Base-by-base conservation (phyloP, 2,797 vertebrate genomes). In the Stomatorhinus walkeri region DNA sequence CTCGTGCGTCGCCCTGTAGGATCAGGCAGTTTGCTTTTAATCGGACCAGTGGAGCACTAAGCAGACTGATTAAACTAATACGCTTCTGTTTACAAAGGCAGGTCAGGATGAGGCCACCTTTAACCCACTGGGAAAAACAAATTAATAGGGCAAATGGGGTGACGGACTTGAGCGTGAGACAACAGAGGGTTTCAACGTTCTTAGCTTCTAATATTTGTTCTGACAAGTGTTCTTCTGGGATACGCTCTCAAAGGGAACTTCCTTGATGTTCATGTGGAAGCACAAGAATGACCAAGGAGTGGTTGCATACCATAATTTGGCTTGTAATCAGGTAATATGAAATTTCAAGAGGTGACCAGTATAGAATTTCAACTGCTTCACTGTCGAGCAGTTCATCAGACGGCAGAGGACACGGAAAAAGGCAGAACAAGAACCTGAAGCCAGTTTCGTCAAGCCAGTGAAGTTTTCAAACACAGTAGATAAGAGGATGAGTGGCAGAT, bases 11-110 rank as follows among this genome's bases (percentile, higher is more conserved):
- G 54, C 76, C 88, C 81, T 46, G 48, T 36, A 52, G 19, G n/a
- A 52, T 79, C 68, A 87, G 48, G 59, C 61, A 12, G 36, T 72
- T 56, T 87, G 40, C 14, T 87, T 89, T 89, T 87, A 87, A 56
- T 72, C 51, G 40, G 51, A 79, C 61, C 68, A 87, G 49, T 36
- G 85, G 59, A 46, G 81, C 46, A 86, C 48, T 48, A 51, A 86
- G n/a, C 24, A 16, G 56, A 51, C 48, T 86, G 61, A 79, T 79
- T 79, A 87, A 87, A 87, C 52, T 79, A 89, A 81, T 89, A 61
- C 85, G 76, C 49, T 89, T 89, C 48, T 87, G 85, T 89, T 89
- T 89, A 87, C 51, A 87, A 52, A 76, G 68, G 59, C 84, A 54
- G 89, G 64, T 87, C 72, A 79, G 56, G 64, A 87, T 87, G 64